phyloP scores from a whole-genome alignment of 2,113 vertebrate genomes.

The Tragulus kanchil region DNA sequence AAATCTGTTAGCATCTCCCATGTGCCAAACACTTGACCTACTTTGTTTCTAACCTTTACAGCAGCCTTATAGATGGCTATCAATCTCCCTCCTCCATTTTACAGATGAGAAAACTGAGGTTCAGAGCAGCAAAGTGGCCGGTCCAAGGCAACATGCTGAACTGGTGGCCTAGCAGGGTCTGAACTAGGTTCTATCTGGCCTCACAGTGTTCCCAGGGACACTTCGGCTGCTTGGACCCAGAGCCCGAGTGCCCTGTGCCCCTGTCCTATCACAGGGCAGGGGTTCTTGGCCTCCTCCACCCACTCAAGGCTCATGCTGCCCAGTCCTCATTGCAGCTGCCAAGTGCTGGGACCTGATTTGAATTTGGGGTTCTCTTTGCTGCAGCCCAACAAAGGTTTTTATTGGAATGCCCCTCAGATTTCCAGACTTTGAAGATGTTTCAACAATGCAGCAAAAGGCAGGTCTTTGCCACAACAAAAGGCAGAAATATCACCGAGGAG shows the following conservation, averaged over 20 bases:
- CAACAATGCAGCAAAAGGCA: slow-evolving; percentile 82
- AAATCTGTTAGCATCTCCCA: not conserved
- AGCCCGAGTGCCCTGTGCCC: accelerated
- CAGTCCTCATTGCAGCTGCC: slow-evolving; percentile 58
- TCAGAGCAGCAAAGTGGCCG: not conserved
- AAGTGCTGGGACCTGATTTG: slow-evolving; percentile 79
- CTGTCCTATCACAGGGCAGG: accelerated
- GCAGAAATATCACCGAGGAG: slow-evolving; percentile 66
- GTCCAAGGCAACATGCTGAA: not conserved
- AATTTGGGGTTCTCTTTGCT: slow-evolving; percentile 79
- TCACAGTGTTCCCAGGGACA: not conserved
- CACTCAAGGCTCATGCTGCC: slow-evolving; percentile 55
- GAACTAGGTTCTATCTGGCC: slow-evolving; percentile 60
- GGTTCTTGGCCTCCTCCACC: not conserved
- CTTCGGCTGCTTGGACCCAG: not conserved
- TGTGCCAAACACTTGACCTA: not conserved
- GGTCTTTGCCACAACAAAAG: slow-evolving; percentile 81
- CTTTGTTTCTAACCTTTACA: not conserved
- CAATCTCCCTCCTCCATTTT: not conserved
- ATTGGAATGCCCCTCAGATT: slow-evolving; percentile 77
- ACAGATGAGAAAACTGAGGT: slow-evolving; percentile 34
- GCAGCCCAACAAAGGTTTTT: slow-evolving; percentile 75
- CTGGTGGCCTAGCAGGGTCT: not conserved
- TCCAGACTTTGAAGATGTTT: slow-evolving; percentile 84
- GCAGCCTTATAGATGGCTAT: not conserved